Percentiles rank a stretch among this genome's conserved stretches.
Conservation (phyloP, 1,140 invertebrate genomes). For the Dendroctonus ponderosae region DNA sequence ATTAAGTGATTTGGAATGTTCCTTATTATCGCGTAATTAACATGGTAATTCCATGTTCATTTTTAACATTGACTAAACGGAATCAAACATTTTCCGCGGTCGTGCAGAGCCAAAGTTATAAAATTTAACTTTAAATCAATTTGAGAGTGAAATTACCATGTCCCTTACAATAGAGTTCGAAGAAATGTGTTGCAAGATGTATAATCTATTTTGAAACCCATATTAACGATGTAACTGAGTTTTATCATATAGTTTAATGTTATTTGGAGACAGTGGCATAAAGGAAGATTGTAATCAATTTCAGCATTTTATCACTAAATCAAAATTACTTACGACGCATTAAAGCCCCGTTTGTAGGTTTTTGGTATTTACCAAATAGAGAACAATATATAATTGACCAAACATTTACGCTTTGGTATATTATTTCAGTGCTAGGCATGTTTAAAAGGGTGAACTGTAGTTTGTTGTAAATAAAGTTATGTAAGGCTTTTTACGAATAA, state of each 20-base stretch:
- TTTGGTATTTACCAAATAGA: not conserved
- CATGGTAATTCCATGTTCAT: conserved; percentile 38
- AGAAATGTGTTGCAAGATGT: conserved; percentile 21
- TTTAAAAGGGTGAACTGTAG: conserved; percentile 38
- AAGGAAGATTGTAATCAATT: no score
- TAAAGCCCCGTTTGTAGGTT: no score
- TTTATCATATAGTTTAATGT: no score
- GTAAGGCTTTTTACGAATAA: conserved; percentile 52
- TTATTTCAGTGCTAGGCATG: conserved; percentile 40
- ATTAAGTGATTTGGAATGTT: conserved; percentile 25
- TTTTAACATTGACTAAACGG: not conserved
- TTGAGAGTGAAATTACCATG: conserved; percentile 37
- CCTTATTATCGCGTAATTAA: conserved; percentile 33
- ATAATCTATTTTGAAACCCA: no score
- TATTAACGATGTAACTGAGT: no score
- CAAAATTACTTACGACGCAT: no score
- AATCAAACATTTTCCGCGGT: no score
- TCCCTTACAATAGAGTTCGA: conserved; percentile 35
- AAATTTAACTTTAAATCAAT: conserved; percentile 3
- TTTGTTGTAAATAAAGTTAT: conserved; percentile 51
- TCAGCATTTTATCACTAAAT: no score
- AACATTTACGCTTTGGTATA: conserved; percentile 24
- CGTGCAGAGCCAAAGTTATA: no score
- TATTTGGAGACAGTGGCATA: no score
- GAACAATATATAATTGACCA: conserved; percentile 6